phyloP scores from a whole-genome alignment of 2,888 invertebrate species.

The Drosophila atroscutellata region DNA sequence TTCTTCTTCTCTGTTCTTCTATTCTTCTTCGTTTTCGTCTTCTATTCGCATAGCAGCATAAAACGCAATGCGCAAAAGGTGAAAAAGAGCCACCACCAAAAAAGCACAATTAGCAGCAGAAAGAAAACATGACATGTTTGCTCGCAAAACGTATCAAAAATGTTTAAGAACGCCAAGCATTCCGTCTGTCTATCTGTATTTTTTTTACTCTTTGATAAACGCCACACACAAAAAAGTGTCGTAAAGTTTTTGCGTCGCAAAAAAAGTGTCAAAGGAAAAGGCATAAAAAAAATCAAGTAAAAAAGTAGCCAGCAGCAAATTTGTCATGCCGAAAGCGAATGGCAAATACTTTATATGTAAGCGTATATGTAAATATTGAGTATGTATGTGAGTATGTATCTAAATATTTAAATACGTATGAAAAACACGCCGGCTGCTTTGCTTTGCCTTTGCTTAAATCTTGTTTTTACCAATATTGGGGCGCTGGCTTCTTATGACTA shows the following conservation, averaged over 20 bases:
- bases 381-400: slow-evolving; percentile 2
- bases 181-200: slow-evolving; percentile 7
- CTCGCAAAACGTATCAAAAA: slow-evolving; percentile 46
- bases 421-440: slow-evolving; percentile 26
- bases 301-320: slow-evolving; percentile 23
- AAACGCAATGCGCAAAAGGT: slow-evolving; percentile 79
- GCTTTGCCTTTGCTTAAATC: slow-evolving; percentile 2
- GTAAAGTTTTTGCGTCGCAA: slow-evolving; percentile 81
- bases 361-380: neutral
- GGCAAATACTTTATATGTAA: slow-evolving; percentile 16
- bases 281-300: slow-evolving; percentile 27
- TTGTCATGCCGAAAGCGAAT: slow-evolving; percentile 45
- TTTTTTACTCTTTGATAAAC: slow-evolving; percentile 23
- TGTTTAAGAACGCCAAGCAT: slow-evolving; percentile 69
- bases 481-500: slow-evolving; percentile 11
- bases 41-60: slow-evolving; percentile 31
- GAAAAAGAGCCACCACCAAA: slow-evolving; percentile 36
- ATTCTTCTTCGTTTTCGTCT: neutral
- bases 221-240: slow-evolving; percentile 55
- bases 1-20: neutral
- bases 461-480: slow-evolving; percentile 23
- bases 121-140: slow-evolving; percentile 38
- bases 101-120: neutral
- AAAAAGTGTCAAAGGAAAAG: slow-evolving; percentile 41
- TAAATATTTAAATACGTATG: slow-evolving; percentile 9